Base-by-base conservation (phyloP, 2,113 vertebrate genomes). In the Periophthalmus modestus region DNA sequence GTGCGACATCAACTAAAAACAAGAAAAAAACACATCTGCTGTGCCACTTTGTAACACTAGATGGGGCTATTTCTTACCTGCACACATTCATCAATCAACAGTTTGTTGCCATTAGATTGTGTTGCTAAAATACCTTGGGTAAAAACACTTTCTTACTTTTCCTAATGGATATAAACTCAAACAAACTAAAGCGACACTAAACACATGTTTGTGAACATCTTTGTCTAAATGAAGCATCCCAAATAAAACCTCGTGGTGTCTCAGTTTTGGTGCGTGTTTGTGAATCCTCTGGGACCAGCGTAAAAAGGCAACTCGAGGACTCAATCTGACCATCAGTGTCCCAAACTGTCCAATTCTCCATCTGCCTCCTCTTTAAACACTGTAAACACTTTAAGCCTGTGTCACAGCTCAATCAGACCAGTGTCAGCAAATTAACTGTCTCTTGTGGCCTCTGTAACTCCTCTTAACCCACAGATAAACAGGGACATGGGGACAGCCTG, bases 261-360 rank as follows among this genome's bases (percentile, higher is more conserved):
- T 19, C 2, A 43, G 34, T 43, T 63, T 65, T 65, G 62, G 34
- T 65, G 62, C 62, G 62, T 65, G 34, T 65, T 65, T 1, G 34
- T 12, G 21, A 39, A 65, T 65, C 62, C 33, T n/a, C 13, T 39
- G 10, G 10, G 57, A 0, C 62, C 12, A 9, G 62, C 10, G 34
- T 65, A 43, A 62, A 65, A 65, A 65, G 62, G 62, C 62, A 65
- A 65, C 62, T 4, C 34, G 62, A 39, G 34, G 62, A 65, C 62
- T n/a, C 62, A 5, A 36, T n/a, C 34, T 43, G 62, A 39, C 62
- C 18, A 39, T n/a, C 62, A 39, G 28, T 62, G 62, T 65, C 62
- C 34, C 39, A n/a, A 39, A 33, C 12, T 34, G 34, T 65, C 62
- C n/a, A 65, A 19, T 13, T 43, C 34, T 65, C 62, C 19, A 39